Base-by-base conservation (phyloP, 2,888 invertebrate species). In the Sinelater perroti region DNA sequence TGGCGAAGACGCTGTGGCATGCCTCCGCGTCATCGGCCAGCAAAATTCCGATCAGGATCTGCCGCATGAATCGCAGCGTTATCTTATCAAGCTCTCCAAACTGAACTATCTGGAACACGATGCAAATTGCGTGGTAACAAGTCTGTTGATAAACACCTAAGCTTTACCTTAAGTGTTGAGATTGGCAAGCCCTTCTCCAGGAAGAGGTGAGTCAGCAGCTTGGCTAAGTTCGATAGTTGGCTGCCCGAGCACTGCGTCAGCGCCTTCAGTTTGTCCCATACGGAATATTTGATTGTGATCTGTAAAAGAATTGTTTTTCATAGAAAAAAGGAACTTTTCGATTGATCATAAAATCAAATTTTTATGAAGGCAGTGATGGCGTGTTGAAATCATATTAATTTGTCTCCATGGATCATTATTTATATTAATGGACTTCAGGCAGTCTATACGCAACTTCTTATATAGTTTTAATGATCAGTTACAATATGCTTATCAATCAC, bases 221-320 rank as follows among this genome's bases (percentile, higher is more conserved):
- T 86, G 0, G 92, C 91, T 63, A 97, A 77, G 75, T 95, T 94
- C 0, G 83, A 81, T 35, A 89, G 77, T 69, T 89, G 86, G 7
- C 79, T 79, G 46, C 84, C 83, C 0, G 84, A 81, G 44, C 89
- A 81, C 1, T 81, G 80, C 7, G 87, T 83, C 30, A 97, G 76
- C 26, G 90, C 88, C 73, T 94, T 93, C 14, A 97, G 85, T 72
- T 92, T 91, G 76, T 97, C 97, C 97, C 97, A 97, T 4, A 93
- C 76, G 0, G 90, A 84, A 77, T 87, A 97, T 75, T 97, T 95
- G 56, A 94, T 85, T 0, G 91, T 89, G 70, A 96, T 84, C 90
- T 95, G 79, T 11, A 81, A 50, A 35, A 30, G 7, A 38, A 30
- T 11, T 5, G 3, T 3, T 30, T 5, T 30, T 30, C 11, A 30